These are phyloP conservation scores for Nematopogon swammerdamellus DNA, from an alignment of 2,888 invertebrate genomes.

Conservation along the genomic window DNA sequence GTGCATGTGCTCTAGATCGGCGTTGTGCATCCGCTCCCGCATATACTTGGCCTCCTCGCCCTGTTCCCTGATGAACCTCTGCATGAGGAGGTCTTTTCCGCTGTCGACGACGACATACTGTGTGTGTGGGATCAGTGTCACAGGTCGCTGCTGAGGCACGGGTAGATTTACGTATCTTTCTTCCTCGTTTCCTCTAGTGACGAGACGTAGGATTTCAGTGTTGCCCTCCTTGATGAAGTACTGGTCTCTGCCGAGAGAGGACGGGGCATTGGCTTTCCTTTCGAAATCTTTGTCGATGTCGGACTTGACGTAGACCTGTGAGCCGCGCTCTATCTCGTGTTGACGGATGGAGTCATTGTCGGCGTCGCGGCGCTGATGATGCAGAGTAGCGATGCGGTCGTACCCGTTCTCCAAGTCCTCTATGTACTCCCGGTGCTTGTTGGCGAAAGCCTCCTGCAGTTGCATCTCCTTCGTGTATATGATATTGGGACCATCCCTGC, in stretches of 20 bases:
- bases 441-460: conserved; percentile 40
- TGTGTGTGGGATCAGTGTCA: conserved; percentile 54
- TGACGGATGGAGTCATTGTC: conserved; percentile 72
- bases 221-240: conserved; percentile 82
- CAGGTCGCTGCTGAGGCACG: conserved; percentile 46
- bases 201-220: conserved; percentile 76
- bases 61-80: conserved; percentile 81
- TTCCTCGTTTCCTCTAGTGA: conserved; percentile 70
- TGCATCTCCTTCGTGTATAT: conserved; percentile 57
- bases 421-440: conserved; percentile 55
- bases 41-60: conserved; percentile 62
- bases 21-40: conserved; percentile 44
- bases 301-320: conserved; percentile 58
- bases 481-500: conserved; percentile 52
- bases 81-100: conserved; percentile 81
- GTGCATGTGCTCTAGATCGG: conserved; percentile 36
- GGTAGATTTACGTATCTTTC: conserved; percentile 60
- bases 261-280: conserved; percentile 29
- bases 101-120: conserved; percentile 67
- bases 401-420: conserved; percentile 59
- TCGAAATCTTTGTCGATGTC: conserved; percentile 32
- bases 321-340: conserved; percentile 75
- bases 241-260: conserved; percentile 60
- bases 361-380: conserved; percentile 47
- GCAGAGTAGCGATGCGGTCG: conserved; percentile 47